phyloP scores from a whole-genome alignment of 2,113 vertebrate species.

The Paradisaea rubra region DNA sequence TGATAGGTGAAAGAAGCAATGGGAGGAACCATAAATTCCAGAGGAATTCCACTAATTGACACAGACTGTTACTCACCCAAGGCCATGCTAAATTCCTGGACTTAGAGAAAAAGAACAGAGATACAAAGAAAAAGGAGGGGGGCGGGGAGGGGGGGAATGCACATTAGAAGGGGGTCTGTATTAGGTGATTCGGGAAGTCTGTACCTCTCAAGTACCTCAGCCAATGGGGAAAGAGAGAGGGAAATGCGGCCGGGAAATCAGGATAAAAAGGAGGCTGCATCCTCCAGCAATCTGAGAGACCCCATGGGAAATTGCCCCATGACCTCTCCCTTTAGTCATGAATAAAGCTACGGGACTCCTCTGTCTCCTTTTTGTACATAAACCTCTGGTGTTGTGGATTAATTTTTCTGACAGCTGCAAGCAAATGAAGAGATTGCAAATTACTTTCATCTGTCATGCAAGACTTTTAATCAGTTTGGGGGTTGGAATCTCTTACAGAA shows the following conservation, averaged over 20 bases:
- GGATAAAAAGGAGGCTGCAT: not conserved
- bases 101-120: not conserved
- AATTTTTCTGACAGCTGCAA: not conserved
- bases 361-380: not conserved
- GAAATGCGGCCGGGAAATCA: not conserved
- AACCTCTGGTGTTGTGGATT: not conserved
- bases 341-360: not conserved
- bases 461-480: not conserved
- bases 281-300: not conserved
- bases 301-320: not conserved
- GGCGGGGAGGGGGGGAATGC: not conserved
- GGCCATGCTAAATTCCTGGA: not conserved
- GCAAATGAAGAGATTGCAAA: not conserved
- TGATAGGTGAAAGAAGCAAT: not conserved
- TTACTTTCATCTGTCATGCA: not conserved
- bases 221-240: not conserved
- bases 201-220: not conserved
- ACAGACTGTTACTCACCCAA: not conserved
- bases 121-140: not conserved
- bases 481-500: not conserved
- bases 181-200: not conserved
- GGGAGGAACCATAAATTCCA: not conserved
- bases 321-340: not conserved
- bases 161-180: not conserved
- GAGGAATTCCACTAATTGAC: not conserved